phyloP scores from a whole-genome alignment of 2,113 vertebrate genomes.

The Stomatorhinus ivindoensis region DNA sequence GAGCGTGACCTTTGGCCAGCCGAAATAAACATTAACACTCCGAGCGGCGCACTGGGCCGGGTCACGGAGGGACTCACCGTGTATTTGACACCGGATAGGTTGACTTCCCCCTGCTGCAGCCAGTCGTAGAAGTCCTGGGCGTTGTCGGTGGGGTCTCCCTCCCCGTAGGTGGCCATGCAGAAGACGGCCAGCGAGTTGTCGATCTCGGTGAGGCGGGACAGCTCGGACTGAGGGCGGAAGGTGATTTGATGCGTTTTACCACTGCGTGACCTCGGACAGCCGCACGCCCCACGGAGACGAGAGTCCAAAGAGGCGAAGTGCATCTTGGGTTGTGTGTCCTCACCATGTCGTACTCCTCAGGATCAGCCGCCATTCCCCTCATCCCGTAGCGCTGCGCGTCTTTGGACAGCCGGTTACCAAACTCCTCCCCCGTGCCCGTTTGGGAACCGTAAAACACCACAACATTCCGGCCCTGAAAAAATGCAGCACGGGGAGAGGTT shows the following conservation, averaged over 20 bases:
- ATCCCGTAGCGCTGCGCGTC: slow-evolving; percentile 93
- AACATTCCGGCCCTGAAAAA: slow-evolving; percentile 76
- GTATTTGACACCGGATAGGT: slow-evolving; percentile 77
- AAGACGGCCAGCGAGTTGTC: slow-evolving; percentile 86
- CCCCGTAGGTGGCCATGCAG: slow-evolving; percentile 95
- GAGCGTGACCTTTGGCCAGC: background rate
- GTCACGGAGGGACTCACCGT: slow-evolving; percentile 65
- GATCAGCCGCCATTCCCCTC: slow-evolving; percentile 89
- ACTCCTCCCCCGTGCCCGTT: slow-evolving; percentile 92
- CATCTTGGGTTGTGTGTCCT: slow-evolving; percentile 15
- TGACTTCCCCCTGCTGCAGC: slow-evolving; percentile 77
- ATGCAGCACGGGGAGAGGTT: background rate
- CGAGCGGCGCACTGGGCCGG: background rate
- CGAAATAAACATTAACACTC: background rate
- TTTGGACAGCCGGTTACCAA: slow-evolving; percentile 88
- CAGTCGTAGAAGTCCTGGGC: slow-evolving; percentile 97
- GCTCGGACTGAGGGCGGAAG: slow-evolving; percentile 62
- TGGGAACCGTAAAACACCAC: slow-evolving; percentile 96
- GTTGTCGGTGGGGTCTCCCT: slow-evolving; percentile 93
- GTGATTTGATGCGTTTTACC: background rate
- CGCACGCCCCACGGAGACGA: background rate
- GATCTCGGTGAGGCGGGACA: slow-evolving; percentile 77
- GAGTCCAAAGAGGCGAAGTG: background rate
- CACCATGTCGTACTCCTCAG: slow-evolving; percentile 94
- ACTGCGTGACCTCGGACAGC: background rate